phyloP scores from a whole-genome alignment of 2,113 vertebrate genomes.

The Crocuta crocuta region DNA sequence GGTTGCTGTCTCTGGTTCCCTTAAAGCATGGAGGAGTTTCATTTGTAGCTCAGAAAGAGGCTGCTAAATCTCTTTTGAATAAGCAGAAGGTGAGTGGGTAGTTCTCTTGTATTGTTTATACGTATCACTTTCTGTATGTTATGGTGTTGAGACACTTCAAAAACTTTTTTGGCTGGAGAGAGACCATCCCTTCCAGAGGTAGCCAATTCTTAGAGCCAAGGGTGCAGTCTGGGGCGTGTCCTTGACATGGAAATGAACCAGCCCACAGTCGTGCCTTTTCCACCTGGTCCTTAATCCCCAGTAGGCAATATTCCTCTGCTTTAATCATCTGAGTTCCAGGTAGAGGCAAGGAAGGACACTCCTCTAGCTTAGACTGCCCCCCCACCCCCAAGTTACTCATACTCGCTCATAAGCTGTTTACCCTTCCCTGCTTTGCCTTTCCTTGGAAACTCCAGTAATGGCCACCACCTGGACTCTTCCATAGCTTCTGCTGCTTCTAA shows the following conservation, averaged over 20 bases:
- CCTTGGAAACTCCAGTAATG: not conserved
- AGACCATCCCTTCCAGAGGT: not conserved
- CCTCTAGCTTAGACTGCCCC: not conserved
- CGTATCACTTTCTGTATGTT: slow-evolving; percentile 7
- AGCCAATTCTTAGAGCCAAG: not conserved
- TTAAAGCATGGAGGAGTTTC: not conserved
- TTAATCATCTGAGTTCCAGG: not conserved
- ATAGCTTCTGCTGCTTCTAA: not conserved
- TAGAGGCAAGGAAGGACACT: not conserved
- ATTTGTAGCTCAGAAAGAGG: not conserved
- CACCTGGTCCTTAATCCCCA: not conserved
- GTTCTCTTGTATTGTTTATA: not conserved
- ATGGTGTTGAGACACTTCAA: not conserved
- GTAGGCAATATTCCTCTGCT: not conserved
- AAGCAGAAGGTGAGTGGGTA: not conserved
- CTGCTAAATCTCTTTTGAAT: not conserved
- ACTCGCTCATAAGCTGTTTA: not conserved
- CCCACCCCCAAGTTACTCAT: not conserved
- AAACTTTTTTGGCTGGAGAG: not conserved
- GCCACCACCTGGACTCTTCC: not conserved
- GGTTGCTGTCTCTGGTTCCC: not conserved
- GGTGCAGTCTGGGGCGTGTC: not conserved
- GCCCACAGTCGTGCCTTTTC: not conserved
- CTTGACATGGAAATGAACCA: not conserved
- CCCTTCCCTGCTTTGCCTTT: not conserved